Base-by-base conservation (phyloP, 1,140 invertebrate genomes). In the Pachyrhynchus sulphureomaculatus region DNA sequence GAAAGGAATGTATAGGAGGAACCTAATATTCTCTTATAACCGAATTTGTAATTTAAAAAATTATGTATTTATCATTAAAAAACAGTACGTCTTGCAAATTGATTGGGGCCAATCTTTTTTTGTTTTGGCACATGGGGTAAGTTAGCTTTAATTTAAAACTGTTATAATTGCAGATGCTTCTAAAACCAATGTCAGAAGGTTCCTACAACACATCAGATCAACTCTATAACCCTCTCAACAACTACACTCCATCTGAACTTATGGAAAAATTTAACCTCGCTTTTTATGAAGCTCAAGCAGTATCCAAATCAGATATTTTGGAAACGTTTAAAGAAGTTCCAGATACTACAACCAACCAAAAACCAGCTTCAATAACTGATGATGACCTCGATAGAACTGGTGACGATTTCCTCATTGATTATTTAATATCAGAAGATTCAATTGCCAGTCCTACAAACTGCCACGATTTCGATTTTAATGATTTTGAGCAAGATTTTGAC, bases 241-340 rank as follows among this genome's bases (percentile, higher is more conserved):
- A 71, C 29, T 60, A 66, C 20, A 70, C 68, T 13, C 74, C 74
- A 67, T 60, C 51, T 10, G 74, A 74, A 61, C 54, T 76, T 3
- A 68, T 73, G 66, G 71, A 74, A 34, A 76, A 76, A 60, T 76
- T 76, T 61, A 75, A 74, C 44, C 48, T 72, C 8, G 75, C 75
- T 4, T 76, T 76, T 41, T 74, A 75, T 62, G 71, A 76, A 39
- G 70, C 71, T 2, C 74, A 76, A 53, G 63, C 65, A 13, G 48
- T 67, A 4, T 53, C 61, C 12, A 67, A 67, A 59, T 51, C 20
- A 20, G 67, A 71, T 18, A 63, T 67, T 26, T 34, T 53, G 10
- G 60, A 65, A 20, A 70, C 63, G 8, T 68, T 72, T 52, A 64
- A 69, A 32, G 66, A 72, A 52, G 48, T 48, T 21, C 32, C 41